Conservation (phyloP, 2,888 invertebrate genomes). For the Neoitamus cyanurus region DNA sequence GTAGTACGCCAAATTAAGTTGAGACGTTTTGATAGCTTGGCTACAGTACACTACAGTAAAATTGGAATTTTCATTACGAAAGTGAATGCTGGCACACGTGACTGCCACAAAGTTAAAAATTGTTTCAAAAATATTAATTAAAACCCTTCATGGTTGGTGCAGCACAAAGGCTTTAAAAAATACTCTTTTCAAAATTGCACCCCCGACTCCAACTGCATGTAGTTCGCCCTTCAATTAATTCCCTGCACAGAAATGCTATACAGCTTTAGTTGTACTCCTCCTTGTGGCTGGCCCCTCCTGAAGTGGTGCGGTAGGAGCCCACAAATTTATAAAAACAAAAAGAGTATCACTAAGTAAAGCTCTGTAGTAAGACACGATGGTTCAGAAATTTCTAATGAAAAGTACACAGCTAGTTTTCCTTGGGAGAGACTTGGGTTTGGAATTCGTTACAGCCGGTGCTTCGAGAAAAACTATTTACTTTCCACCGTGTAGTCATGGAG, state of each 20-base stretch:
- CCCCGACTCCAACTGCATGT: neutral
- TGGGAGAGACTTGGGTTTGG: neutral
- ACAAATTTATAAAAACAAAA: neutral
- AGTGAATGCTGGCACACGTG: neutral
- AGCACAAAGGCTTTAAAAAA: neutral
- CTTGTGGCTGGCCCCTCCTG: neutral
- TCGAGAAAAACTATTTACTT: neutral
- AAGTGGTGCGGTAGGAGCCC: neutral
- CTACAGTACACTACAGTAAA: neutral
- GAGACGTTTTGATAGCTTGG: neutral
- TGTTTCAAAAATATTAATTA: neutral
- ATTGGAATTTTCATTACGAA: no score
- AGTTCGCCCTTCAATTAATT: neutral
- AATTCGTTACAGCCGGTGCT: neutral
- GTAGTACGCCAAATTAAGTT: neutral
- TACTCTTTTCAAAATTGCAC: neutral
- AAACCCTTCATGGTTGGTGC: neutral
- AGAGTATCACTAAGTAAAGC: neutral
- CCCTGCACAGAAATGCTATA: neutral
- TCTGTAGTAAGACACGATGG: neutral
- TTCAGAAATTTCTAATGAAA: conserved; percentile 1
- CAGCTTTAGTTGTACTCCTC: neutral
- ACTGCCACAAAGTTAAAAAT: neutral
- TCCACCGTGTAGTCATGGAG: neutral
- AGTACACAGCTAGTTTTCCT: neutral